phyloP scores from a whole-genome alignment of 2,113 vertebrate species.

The Phasianus colchicus region DNA sequence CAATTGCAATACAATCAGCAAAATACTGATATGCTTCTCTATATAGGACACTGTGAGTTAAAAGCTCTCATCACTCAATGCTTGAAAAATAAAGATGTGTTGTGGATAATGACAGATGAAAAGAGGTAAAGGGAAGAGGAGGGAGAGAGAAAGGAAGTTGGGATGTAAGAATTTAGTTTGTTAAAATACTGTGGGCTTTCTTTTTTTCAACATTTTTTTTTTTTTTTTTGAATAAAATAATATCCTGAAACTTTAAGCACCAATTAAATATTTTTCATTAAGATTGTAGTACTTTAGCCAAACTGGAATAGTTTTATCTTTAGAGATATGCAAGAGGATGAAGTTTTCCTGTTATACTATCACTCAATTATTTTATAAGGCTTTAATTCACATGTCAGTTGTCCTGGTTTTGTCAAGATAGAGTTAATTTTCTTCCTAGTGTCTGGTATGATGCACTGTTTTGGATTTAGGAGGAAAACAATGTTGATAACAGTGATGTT shows the following conservation, averaged over 20 bases:
- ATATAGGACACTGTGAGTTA: background rate
- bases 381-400: background rate
- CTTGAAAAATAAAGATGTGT: background rate
- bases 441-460: no score
- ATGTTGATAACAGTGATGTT: no score
- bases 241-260: background rate
- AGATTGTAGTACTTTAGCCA: background rate
- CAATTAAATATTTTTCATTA: background rate
- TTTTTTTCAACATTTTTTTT: background rate
- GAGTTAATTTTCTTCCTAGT: no score
- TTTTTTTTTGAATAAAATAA: background rate
- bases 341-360: background rate
- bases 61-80: background rate
- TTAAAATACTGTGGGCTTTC: background rate
- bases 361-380: fast-evolving
- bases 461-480: no score
- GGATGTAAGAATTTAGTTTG: background rate
- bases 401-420: no score
- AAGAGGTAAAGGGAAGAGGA: background rate
- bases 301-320: background rate
- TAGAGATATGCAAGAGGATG: background rate
- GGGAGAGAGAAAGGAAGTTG: background rate
- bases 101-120: background rate
- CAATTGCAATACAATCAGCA: background rate
- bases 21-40: background rate